Conservation (phyloP, 2,113 vertebrate genomes). For the Channa maculata region DNA sequence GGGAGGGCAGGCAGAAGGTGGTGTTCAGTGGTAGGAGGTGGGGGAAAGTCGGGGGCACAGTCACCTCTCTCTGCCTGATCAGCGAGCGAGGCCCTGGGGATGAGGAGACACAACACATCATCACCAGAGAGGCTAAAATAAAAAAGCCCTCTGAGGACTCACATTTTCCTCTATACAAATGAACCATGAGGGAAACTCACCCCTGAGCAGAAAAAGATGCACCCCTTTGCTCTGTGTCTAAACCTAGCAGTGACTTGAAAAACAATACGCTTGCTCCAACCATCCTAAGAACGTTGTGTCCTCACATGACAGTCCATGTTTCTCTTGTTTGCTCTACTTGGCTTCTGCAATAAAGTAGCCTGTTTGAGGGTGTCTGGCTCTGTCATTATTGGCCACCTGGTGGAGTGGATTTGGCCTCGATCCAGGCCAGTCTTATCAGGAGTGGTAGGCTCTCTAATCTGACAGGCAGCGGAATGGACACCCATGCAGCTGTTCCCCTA, state of each 20-base stretch:
- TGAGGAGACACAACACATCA: slow-evolving; percentile 66
- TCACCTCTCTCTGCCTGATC: slow-evolving; percentile 67
- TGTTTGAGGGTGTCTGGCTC: slow-evolving; percentile 32
- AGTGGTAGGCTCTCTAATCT: slow-evolving; percentile 74
- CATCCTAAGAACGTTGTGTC: slow-evolving; percentile 30
- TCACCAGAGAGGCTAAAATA: slow-evolving; percentile 31
- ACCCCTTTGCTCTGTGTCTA: slow-evolving; percentile 19
- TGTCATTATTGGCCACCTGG: slow-evolving; percentile 71
- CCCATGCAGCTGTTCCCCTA: slow-evolving; percentile 79
- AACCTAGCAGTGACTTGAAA: slow-evolving; percentile 50
- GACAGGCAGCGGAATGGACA: slow-evolving; percentile 69
- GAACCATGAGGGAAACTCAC: slow-evolving; percentile 39
- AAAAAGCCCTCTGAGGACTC: slow-evolving; percentile 6
- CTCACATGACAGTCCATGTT: slow-evolving; percentile 28
- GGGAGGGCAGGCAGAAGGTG: slow-evolving; percentile 47
- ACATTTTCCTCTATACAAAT: slow-evolving; percentile 2
- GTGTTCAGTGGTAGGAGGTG: slow-evolving; percentile 54
- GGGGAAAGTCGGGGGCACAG: slow-evolving; percentile 43
- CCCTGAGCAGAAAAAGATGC: slow-evolving; percentile 23
- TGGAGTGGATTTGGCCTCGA: slow-evolving; percentile 69
- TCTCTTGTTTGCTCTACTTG: slow-evolving; percentile 15
- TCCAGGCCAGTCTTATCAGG: slow-evolving; percentile 72
- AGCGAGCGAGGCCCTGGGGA: slow-evolving; percentile 68
- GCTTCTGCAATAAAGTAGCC: slow-evolving; percentile 12
- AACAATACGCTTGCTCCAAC: slow-evolving; percentile 48